phyloP scores from a whole-genome alignment of 2,113 vertebrate species.

The Toxotes jaculatrix region DNA sequence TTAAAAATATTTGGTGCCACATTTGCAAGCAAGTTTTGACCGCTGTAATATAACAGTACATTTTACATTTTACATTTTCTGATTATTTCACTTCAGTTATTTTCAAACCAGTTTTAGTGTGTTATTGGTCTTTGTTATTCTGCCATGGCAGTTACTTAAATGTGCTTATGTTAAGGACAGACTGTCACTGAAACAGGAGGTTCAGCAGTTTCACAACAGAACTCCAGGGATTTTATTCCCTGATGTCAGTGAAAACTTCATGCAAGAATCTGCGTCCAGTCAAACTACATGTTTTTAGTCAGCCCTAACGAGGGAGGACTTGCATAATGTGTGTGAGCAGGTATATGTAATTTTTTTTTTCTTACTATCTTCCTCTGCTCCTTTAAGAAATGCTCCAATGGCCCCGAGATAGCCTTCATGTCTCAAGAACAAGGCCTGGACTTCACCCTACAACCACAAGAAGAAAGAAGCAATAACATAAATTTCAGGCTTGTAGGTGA shows the following conservation, averaged over 20 bases:
- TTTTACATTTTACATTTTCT: no score
- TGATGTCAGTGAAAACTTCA: not conserved
- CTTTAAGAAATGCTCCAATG: conserved; percentile 97
- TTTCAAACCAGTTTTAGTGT: no score
- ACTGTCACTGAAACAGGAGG: not conserved
- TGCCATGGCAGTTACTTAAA: not conserved
- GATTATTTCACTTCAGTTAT: no score
- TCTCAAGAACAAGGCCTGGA: conserved; percentile 97
- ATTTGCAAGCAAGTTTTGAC: not conserved
- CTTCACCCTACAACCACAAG: conserved; percentile 89
- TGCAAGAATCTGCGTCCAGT: not conserved
- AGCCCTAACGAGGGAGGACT: not conserved
- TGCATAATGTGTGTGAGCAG: not conserved
- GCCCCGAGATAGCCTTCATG: conserved; percentile 98
- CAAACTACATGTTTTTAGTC: not conserved
- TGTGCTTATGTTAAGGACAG: not conserved
- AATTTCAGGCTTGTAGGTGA: not conserved
- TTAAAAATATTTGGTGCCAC: no score
- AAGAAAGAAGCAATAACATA: not conserved
- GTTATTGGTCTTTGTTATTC: not conserved
- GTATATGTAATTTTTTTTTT: not conserved
- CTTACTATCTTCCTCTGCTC: conserved; percentile 99
- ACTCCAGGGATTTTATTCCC: not conserved
- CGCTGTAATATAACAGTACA: not conserved
- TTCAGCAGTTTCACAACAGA: not conserved